These are phyloP conservation scores for Poeciliopsis gracilis DNA, from an alignment of 2,797 vertebrate genomes.

Conservation along the genomic window DNA sequence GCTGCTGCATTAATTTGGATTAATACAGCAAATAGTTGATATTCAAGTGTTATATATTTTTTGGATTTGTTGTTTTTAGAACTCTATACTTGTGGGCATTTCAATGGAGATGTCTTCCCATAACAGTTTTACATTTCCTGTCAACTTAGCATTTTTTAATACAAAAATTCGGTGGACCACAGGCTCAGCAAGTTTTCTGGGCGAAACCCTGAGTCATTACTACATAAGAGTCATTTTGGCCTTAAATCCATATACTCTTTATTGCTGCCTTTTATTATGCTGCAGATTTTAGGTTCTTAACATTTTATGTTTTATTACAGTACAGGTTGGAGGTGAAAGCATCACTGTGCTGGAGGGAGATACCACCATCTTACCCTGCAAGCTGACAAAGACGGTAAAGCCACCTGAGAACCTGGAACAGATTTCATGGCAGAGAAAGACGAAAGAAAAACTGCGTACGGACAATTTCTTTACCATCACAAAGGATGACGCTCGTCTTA, in stretches of 20 bases:
- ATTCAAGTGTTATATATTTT: no score
- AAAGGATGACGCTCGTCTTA: accelerated
- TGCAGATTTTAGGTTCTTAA: not conserved
- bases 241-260: not conserved
- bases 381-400: not conserved
- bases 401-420: slow-evolving; percentile 2
- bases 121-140: no score
- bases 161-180: no score
- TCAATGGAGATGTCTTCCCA: no score
- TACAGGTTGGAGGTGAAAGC: slow-evolving; percentile 19
- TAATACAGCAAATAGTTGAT: no score
- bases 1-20: no score
- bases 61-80: no score
- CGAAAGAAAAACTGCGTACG: not conserved
- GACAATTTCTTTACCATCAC: slow-evolving; percentile 37
- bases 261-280: not conserved
- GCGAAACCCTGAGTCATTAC: not conserved
- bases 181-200: no score
- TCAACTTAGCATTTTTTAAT: no score
- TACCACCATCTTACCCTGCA: slow-evolving; percentile 27
- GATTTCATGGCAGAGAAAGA: slow-evolving; percentile 63
- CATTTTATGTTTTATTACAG: slow-evolving; percentile 35
- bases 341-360: not conserved
- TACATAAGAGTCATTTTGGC: not conserved
- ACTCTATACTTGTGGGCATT: no score